Evolutionary conservation across 2,888 invertebrate genomes (phyloP).

Genomic region (Nephrotoma guestfalica): DNA sequence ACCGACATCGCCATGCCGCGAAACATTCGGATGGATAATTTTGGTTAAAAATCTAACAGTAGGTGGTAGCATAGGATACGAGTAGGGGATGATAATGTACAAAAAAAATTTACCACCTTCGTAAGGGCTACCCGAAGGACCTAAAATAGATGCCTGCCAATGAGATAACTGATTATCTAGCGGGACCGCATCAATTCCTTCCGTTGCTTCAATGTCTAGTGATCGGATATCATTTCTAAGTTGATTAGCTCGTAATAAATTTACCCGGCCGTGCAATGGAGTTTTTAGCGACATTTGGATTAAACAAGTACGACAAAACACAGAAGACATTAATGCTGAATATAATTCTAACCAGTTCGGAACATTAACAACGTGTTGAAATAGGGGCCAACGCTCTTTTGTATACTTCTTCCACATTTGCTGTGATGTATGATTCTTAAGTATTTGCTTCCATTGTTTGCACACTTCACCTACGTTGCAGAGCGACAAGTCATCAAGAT

Average conservation of each 20-base stretch:
- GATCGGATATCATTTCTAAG: constrained; percentile 55
- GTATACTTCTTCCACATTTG: constrained; percentile 70
- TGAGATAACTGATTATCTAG: constrained; percentile 38
- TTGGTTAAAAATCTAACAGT: constrained; percentile 83
- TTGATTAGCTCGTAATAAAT: constrained; percentile 69
- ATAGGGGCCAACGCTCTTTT: constrained; percentile 71
- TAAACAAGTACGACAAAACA: constrained; percentile 76
- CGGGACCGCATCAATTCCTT: constrained; percentile 32
- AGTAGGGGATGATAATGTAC: constrained; percentile 75
- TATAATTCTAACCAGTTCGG: constrained; percentile 69
- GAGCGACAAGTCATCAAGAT: constrained; percentile 81
- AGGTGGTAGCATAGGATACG: constrained; percentile 81
- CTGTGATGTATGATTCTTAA: constrained; percentile 61
- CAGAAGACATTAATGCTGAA: constrained; percentile 54
- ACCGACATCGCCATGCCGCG: constrained; percentile 88
- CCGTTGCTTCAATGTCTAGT: constrained; percentile 28
- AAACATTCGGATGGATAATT: constrained; percentile 89
- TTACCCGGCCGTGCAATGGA: constrained; percentile 50
- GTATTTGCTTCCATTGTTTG: constrained; percentile 65
- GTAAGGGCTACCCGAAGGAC: constrained; percentile 84
- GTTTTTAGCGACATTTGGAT: constrained; percentile 68
- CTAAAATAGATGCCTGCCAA: constrained; percentile 89
- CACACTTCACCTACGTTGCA: constrained; percentile 82
- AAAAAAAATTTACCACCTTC: constrained; percentile 88
- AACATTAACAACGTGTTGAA: constrained; percentile 53